A percentile compares a stretch with the other conserved stretches of the same genome.
phyloP scores from a whole-genome alignment of 2,797 vertebrate species.

The Adelosebastes latens region DNA sequence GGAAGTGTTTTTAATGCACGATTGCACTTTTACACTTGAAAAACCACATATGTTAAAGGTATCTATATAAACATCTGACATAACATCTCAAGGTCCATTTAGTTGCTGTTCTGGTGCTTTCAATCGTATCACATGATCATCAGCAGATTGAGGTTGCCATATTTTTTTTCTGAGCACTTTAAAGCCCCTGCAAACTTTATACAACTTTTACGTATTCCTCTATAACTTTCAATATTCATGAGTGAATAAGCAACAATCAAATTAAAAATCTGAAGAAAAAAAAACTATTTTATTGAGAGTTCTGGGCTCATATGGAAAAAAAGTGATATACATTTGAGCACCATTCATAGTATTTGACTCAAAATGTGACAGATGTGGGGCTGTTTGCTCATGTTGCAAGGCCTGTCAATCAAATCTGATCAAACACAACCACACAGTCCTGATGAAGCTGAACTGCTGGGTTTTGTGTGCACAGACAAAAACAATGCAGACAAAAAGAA shows the following conservation, averaged over 20 bases:
- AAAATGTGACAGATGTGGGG: neutral
- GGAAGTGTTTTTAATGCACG: constrained; percentile 18
- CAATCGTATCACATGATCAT: neutral
- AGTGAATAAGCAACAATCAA: neutral
- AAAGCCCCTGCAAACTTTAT: neutral
- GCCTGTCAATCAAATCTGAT: neutral
- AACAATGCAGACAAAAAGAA: neutral
- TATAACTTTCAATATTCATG: neutral
- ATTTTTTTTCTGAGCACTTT: neutral
- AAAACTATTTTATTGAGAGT: neutral
- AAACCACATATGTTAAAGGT: neutral
- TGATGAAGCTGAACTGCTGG: neutral
- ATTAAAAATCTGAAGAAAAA: neutral
- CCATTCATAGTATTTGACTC: neutral
- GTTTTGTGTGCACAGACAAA: neutral
- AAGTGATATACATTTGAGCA: too few relatives aligned
- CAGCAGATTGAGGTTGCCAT: neutral
- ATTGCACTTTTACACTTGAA: constrained; percentile 19
- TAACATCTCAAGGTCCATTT: constrained; percentile 8
- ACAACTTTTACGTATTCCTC: neutral
- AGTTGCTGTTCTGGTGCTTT: constrained; percentile 1
- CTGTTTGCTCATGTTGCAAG: neutral
- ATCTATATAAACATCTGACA: constrained; percentile 13
- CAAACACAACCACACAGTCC: neutral
- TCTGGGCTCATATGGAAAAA: too few relatives aligned